Conservation (phyloP, 2,113 vertebrate genomes). For the Poeciliopsis retropinna region DNA sequence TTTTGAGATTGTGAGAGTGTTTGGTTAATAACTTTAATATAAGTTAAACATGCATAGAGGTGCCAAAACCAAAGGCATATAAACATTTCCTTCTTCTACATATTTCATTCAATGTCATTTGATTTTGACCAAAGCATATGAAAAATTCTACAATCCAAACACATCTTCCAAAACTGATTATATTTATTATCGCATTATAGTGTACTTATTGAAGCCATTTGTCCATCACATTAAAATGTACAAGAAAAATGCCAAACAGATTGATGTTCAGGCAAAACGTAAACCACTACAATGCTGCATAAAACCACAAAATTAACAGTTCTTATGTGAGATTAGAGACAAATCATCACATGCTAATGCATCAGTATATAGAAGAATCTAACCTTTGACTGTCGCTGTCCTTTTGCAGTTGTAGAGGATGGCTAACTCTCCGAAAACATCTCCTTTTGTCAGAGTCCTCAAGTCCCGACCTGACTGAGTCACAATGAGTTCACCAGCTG, state of each 20-base stretch:
- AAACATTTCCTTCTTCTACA: no score
- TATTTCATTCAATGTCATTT: no score
- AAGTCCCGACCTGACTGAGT: constrained; percentile 76
- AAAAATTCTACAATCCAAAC: background rate
- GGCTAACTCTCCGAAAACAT: constrained; percentile 84
- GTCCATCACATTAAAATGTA: background rate
- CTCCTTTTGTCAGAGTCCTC: constrained; percentile 74
- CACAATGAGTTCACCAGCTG: constrained; percentile 81
- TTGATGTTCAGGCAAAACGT: background rate
- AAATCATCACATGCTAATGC: background rate
- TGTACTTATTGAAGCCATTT: background rate
- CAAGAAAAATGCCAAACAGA: background rate
- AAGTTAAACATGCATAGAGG: no score
- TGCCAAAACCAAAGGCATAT: no score
- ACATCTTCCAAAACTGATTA: background rate
- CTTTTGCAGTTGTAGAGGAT: constrained; percentile 85
- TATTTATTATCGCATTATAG: background rate
- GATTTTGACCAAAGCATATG: background rate
- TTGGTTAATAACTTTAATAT: no score
- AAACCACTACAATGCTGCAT: background rate
- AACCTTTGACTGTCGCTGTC: constrained; percentile 84
- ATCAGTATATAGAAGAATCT: background rate
- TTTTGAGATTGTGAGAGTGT: background rate
- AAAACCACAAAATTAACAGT: background rate
- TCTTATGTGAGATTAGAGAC: background rate